Evolutionary conservation across 2,113 vertebrate species (phyloP), one percentile per base, ranked within the genome.

Genomic region (Amphiprion percula): DNA sequence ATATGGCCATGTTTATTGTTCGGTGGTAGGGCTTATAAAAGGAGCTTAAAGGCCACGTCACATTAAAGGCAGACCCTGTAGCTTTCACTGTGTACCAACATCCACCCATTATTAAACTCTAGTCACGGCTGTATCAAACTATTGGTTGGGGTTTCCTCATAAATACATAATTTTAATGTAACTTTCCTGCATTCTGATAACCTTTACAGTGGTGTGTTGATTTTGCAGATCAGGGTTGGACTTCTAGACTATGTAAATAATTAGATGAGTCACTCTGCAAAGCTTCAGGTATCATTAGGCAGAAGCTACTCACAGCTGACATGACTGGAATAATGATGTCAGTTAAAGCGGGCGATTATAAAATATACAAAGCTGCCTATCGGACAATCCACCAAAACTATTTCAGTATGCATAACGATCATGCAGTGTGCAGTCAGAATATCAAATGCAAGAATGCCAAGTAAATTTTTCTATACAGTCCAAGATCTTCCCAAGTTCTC

Each of bases 1-100:
- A 77, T 28, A 71, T 44, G 59, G 39, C 28, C 21, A 7, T 73
- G 72, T 87, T 83, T 84, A 77, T 70, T 80, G 67, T 71, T 79
- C 26, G 68, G 26, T 74, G 46, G 66, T 23, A 14, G 63, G 59
- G 75, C 52, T 79, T 74, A 63, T 37, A 70, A 58, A 77, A 47
- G 53, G 17, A 62, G 55, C 69, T 68, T 41, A 77, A 75, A 79
- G 46, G 53, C 46, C 72, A 49, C 5, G 54, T 74, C 19, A 37
- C 53, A 65, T 69, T 50, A 56, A 84, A 47, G 47, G 53, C 33
- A 54, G 26, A 49, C 68, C 19, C 30, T 53, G 39, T 62, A 54
- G 61, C 33, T 62, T 54, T 41, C 14, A 60, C 37, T 28, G n/a
- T 69, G 16, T 10, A 0, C 3, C 41, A 15, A 44, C 41, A 2